phyloP scores from a whole-genome alignment of 2,888 invertebrate genomes.

The Cantharis rustica region DNA sequence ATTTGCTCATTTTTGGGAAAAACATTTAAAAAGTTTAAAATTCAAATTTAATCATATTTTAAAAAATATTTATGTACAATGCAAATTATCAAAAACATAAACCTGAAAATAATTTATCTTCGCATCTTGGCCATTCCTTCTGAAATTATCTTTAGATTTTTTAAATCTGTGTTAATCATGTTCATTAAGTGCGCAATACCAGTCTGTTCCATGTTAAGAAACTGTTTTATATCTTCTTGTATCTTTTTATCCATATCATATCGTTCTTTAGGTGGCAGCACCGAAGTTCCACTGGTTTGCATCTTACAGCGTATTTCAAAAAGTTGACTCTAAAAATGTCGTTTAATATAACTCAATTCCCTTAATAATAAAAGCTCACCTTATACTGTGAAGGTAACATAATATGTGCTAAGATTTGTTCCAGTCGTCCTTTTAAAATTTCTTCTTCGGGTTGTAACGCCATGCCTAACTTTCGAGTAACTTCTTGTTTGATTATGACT shows the following conservation, averaged over 20 bases:
- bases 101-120: not conserved
- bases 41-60: not conserved
- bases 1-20: not conserved
- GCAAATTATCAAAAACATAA: not conserved
- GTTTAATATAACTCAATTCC: not conserved
- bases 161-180: conserved; percentile 80
- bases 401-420: conserved; percentile 84
- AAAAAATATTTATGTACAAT: not conserved
- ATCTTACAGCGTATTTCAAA: conserved; percentile 90
- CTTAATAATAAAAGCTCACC: conserved; percentile 57
- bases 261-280: conserved; percentile 66
- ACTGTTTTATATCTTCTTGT: conserved; percentile 75
- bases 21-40: not conserved
- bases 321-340: conserved; percentile 76
- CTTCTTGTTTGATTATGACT: conserved; percentile 88
- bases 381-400: conserved; percentile 93
- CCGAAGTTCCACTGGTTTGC: conserved; percentile 65
- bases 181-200: conserved; percentile 86
- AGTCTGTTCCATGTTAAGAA: conserved; percentile 84
- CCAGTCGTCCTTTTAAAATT: conserved; percentile 81
- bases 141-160: conserved; percentile 77
- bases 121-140: conserved; percentile 64
- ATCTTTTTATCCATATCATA: conserved; percentile 79
- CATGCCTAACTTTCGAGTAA: conserved; percentile 84
- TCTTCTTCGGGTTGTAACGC: conserved; percentile 91